These are phyloP conservation scores for Patella caerulea DNA, from an alignment of 2,888 invertebrate genomes.

Conservation along the genomic window DNA sequence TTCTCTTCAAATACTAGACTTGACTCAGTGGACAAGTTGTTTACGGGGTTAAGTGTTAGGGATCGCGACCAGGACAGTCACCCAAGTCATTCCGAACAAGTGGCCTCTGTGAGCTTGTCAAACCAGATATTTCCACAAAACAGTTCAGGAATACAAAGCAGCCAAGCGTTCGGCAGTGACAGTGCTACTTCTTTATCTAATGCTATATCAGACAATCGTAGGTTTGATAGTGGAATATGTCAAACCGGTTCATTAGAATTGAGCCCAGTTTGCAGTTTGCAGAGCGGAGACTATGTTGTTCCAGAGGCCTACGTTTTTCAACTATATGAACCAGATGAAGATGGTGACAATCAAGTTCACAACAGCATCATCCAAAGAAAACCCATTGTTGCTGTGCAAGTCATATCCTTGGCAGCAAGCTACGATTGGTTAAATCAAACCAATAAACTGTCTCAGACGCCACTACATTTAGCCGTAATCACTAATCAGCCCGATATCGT, in stretches of 20 bases:
- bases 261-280: not conserved
- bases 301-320: conserved; percentile 29
- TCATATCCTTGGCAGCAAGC: conserved; percentile 85
- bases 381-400: conserved; percentile 80
- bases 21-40: not conserved
- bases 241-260: not conserved
- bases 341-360: conserved; percentile 75
- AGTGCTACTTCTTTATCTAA: too few species aligned
- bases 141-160: too few species aligned
- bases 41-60: not conserved
- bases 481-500: conserved; percentile 83
- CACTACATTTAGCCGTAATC: conserved; percentile 89
- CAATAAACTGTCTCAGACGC: conserved; percentile 84
- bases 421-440: conserved; percentile 83
- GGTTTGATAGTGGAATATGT: not conserved
- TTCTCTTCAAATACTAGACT: not conserved
- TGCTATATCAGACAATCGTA: not conserved
- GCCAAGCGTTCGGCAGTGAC: too few species aligned
- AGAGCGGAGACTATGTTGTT: not conserved
- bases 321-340: conserved; percentile 53
- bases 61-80: not conserved
- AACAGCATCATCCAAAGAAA: conserved; percentile 85
- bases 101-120: too few species aligned
- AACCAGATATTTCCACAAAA: too few species aligned
- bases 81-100: too few species aligned